A percentile compares a stretch with the other conserved stretches of the same genome.
These are phyloP conservation scores for Melikaiella ostensackeni DNA, from an alignment of 2,888 invertebrate genomes.

Conservation along the genomic window DNA sequence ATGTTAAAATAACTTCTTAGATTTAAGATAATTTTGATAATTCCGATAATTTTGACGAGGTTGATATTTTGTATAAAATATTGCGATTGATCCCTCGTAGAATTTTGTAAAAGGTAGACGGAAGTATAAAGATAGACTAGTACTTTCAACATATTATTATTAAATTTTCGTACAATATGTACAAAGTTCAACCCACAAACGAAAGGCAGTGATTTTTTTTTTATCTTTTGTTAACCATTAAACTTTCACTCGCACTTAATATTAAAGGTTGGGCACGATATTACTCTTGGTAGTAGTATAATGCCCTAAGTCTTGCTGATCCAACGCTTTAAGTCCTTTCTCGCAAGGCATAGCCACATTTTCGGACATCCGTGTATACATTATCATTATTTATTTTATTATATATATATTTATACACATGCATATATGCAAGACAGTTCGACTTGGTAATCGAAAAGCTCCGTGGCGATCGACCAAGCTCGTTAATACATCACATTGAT, in stretches of 20 bases:
- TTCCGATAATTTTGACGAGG: background rate
- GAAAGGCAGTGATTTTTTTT: conserved; percentile 68
- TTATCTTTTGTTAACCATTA: conserved; percentile 63
- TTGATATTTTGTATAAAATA: conserved; percentile 8
- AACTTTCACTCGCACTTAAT: conserved; percentile 76
- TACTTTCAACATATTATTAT: conserved; percentile 76
- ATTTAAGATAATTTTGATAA: background rate
- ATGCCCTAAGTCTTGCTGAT: conserved; percentile 78
- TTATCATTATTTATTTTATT: conserved; percentile 53
- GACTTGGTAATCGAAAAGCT: conserved; percentile 51
- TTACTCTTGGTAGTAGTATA: conserved; percentile 77
- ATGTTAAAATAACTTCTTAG: background rate
- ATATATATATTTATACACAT: conserved; percentile 54
- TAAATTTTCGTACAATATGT: conserved; percentile 73
- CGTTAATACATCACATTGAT: conserved; percentile 34
- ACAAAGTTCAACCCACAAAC: conserved; percentile 76
- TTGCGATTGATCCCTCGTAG: background rate
- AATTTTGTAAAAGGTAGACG: conserved; percentile 57
- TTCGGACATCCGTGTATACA: conserved; percentile 70
- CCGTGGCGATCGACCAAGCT: conserved; percentile 41
- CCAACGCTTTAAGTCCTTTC: conserved; percentile 73
- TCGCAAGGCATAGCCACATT: conserved; percentile 72
- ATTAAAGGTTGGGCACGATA: conserved; percentile 77
- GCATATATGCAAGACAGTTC: conserved; percentile 75
- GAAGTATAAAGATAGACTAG: conserved; percentile 75